phyloP scores from a whole-genome alignment of 2,888 invertebrate species.

The Sipha maydis region DNA sequence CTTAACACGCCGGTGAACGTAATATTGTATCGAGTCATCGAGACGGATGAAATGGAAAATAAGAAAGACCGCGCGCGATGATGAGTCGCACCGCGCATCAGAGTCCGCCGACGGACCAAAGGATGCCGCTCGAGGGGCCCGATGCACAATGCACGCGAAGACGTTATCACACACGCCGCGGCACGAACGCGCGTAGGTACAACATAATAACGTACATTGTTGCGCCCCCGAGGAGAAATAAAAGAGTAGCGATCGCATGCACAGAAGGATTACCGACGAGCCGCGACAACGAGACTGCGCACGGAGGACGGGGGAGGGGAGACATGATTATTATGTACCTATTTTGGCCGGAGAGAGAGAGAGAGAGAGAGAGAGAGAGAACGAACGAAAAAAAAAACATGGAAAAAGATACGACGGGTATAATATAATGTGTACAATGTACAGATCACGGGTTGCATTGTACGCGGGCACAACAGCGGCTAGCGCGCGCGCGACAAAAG shows the following conservation, averaged over 20 bases:
- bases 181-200: not conserved
- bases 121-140: constrained; percentile 41
- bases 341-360: too few relatives aligned
- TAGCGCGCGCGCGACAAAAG: too few relatives aligned
- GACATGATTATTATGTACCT: too few relatives aligned
- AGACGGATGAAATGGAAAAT: constrained; percentile 20
- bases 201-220: constrained; percentile 1
- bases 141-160: constrained; percentile 1
- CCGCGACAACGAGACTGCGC: not conserved
- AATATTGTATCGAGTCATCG: constrained; percentile 56
- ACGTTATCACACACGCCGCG: constrained; percentile 7
- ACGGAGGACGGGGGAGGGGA: not conserved
- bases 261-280: constrained; percentile 52
- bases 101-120: constrained; percentile 47
- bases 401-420: too few relatives aligned
- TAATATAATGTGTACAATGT: too few relatives aligned
- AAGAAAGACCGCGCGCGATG: not conserved
- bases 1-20: not conserved
- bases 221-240: constrained; percentile 34
- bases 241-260: constrained; percentile 23
- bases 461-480: too few relatives aligned
- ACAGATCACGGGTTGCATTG: too few relatives aligned
- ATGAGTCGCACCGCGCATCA: constrained; percentile 14
- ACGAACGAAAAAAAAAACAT: too few relatives aligned
- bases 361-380: too few relatives aligned